These are phyloP conservation scores for Cyclopterus lumpus DNA, from an alignment of 2,797 vertebrate genomes.

Conservation along the genomic window DNA sequence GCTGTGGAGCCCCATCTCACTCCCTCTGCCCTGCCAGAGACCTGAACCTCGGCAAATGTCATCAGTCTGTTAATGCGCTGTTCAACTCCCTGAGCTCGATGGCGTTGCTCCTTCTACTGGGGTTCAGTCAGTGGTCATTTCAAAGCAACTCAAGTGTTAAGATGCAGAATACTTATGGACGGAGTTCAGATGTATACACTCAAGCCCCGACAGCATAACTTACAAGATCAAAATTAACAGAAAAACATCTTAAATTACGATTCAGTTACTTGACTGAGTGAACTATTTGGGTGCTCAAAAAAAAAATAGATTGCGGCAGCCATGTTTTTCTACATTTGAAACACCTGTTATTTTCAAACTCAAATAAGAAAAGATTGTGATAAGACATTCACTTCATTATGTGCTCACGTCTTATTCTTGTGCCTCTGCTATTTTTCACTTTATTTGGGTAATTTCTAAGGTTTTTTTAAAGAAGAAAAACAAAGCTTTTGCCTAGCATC, in stretches of 20 bases:
- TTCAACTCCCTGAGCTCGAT: conserved; percentile 57
- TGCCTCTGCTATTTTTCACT: background rate
- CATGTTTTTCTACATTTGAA: conserved; percentile 12
- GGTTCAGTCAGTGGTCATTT: conserved; percentile 81
- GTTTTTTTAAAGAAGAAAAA: conserved; percentile 2
- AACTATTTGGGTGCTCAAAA: background rate
- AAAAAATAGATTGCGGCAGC: background rate
- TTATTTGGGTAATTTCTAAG: background rate
- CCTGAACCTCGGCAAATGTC: conserved; percentile 80
- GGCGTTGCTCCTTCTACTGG: conserved; percentile 65
- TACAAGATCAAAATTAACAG: background rate
- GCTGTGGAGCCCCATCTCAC: conserved; percentile 78
- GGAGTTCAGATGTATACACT: background rate
- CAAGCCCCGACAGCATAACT: conserved; percentile 1
- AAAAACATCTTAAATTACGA: conserved; percentile 6
- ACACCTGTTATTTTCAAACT: conserved; percentile 27
- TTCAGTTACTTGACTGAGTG: background rate
- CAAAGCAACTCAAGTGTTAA: conserved; percentile 30
- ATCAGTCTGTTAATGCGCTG: conserved; percentile 76
- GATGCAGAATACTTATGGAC: conserved; percentile 7
- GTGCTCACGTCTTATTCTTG: background rate
- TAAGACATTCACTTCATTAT: background rate
- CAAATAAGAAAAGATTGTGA: background rate
- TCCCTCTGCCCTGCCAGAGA: conserved; percentile 63
- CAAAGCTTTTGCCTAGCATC: background rate